A percentile compares a stretch with the other conserved stretches of the same genome.
Conservation (phyloP, 2,888 invertebrate species). For the Macropis europaea region DNA sequence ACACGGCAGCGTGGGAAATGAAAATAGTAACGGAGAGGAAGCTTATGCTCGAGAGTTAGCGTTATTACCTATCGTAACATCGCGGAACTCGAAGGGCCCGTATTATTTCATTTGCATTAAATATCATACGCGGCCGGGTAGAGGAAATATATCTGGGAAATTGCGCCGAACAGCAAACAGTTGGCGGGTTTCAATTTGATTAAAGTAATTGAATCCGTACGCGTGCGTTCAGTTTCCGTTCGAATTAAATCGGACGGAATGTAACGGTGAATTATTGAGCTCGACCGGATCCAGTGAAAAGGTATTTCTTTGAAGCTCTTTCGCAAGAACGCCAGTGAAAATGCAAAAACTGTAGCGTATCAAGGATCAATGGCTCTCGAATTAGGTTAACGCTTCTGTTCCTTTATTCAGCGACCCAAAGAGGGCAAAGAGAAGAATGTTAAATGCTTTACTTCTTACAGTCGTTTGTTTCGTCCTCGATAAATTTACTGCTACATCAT, state of each 20-base stretch:
- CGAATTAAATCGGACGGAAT: neutral
- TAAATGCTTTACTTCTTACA: no score
- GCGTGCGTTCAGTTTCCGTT: neutral
- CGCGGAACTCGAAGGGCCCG: neutral
- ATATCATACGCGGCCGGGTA: neutral
- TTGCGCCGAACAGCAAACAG: neutral
- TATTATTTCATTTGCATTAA: conserved; percentile 18
- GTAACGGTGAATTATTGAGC: neutral
- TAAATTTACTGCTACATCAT: no score
- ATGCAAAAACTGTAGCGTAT: no score
- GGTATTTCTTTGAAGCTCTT: no score
- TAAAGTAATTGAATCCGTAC: conserved; percentile 6
- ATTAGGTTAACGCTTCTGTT: no score
- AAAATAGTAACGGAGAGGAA: neutral
- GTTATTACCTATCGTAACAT: conserved; percentile 5
- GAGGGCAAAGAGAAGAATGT: no score
- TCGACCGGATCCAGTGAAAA: no score
- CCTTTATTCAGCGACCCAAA: no score
- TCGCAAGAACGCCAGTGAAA: no score
- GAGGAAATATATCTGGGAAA: neutral
- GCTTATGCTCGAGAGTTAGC: neutral
- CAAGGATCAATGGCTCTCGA: no score
- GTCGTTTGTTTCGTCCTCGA: no score
- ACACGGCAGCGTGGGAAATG: neutral
- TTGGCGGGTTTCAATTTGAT: neutral